A percentile compares a stretch with the other conserved stretches of the same genome.
Evolutionary conservation across 2,888 invertebrate species (phyloP).

Genomic region (Melanargia galathea): DNA sequence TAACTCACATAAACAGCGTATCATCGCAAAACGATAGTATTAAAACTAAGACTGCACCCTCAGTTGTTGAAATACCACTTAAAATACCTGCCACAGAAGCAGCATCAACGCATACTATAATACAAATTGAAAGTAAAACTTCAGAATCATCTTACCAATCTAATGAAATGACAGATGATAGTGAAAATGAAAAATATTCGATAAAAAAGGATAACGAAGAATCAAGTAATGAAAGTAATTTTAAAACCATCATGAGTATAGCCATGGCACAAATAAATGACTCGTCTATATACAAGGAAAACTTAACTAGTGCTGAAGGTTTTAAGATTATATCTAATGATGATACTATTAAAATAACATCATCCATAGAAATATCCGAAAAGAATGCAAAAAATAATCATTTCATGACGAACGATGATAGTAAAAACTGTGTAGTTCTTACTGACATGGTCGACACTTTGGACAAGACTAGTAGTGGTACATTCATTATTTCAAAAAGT

Average conservation of each 20-base stretch:
- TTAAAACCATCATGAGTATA: conserved; percentile 54
- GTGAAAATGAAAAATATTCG: neutral
- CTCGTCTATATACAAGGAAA: conserved; percentile 38
- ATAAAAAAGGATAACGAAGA: neutral
- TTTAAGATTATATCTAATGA: conserved; percentile 26
- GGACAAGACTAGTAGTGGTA: conserved; percentile 43
- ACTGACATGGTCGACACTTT: conserved; percentile 37
- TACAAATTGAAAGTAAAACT: neutral
- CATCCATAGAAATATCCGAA: conserved; percentile 24
- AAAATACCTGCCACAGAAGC: neutral
- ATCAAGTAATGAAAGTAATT: conserved; percentile 33
- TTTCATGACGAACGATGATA: conserved; percentile 34
- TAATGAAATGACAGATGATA: neutral
- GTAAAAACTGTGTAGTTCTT: conserved; percentile 47
- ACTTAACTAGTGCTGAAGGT: conserved; percentile 46
- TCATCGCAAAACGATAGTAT: conserved; percentile 35
- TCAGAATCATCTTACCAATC: neutral
- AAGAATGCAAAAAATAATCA: conserved; percentile 10
- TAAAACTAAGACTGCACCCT: conserved; percentile 18
- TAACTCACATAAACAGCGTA: conserved; percentile 45
- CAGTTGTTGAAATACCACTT: conserved; percentile 36
- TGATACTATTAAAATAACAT: conserved; percentile 27
- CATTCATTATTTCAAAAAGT: conserved; percentile 47
- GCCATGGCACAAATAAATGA: conserved; percentile 55
- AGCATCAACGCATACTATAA: neutral